phyloP scores from a whole-genome alignment of 1,140 invertebrate species.

The Marisa cornuarietis region DNA sequence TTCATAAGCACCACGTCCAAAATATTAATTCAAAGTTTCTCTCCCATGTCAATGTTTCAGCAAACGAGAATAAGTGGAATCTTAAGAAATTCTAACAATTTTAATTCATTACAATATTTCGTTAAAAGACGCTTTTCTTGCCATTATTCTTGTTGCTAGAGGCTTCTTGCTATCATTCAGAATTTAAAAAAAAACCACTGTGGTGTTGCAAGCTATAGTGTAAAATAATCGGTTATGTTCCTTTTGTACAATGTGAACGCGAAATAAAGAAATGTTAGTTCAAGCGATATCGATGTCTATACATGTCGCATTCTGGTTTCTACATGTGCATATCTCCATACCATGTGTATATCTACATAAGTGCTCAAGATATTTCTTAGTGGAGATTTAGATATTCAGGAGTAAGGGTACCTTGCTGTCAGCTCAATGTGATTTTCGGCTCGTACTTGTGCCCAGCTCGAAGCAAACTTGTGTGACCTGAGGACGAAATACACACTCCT shows the following conservation, averaged over 20 bases:
- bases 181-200: no score
- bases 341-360: background rate
- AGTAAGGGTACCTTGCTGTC: background rate
- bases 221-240: no score
- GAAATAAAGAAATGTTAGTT: background rate
- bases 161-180: no score
- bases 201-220: background rate
- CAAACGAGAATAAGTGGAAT: no score
- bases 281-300: background rate
- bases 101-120: no score
- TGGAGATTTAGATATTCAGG: background rate
- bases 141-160: no score
- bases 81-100: no score
- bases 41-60: no score
- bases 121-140: no score
- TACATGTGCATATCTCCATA: background rate
- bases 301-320: background rate
- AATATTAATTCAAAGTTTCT: no score
- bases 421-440: constrained; percentile 18
- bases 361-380: background rate
- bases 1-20: no score
- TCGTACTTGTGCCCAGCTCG: constrained; percentile 22
- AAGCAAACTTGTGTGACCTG: constrained; percentile 10
- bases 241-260: background rate
- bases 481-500: background rate